A percentile compares a stretch with the other conserved stretches of the same genome.
Evolutionary conservation across 2,797 vertebrate species (phyloP).

Genomic region (Syncerus caffer): DNA sequence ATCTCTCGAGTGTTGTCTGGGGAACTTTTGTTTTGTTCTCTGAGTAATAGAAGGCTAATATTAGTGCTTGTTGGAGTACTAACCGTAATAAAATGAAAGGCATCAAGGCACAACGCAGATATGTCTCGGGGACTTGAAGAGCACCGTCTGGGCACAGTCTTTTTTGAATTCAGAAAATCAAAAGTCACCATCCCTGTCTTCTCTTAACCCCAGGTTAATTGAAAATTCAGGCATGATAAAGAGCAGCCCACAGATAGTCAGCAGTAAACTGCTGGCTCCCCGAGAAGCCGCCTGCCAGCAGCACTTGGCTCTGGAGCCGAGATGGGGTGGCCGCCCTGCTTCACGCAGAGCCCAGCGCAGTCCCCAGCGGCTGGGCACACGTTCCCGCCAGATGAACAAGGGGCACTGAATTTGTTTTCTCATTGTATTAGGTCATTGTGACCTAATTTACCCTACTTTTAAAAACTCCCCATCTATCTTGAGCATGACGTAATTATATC

Average conservation of each 20-base stretch:
- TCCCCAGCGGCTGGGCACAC: neutral
- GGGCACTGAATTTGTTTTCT: neutral
- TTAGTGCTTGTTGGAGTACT: conserved; percentile 81
- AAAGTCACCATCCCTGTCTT: conserved; percentile 34
- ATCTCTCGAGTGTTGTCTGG: conserved; percentile 76
- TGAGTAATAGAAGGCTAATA: conserved; percentile 64
- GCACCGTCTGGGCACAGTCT: neutral
- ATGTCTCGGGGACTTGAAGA: conserved; percentile 52
- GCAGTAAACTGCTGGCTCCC: neutral
- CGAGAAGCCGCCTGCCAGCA: neutral
- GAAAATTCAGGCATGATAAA: conserved; percentile 15
- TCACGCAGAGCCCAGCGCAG: neutral
- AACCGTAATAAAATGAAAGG: conserved; percentile 78
- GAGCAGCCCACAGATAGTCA: neutral
- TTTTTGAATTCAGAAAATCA: conserved; percentile 45
- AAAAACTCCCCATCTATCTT: neutral
- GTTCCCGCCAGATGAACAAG: neutral
- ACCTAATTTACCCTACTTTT: conserved; percentile 22
- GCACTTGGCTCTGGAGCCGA: neutral
- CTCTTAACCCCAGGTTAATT: conserved; percentile 48
- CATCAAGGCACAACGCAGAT: conserved; percentile 83
- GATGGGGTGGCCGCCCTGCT: neutral
- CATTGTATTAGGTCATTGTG: neutral
- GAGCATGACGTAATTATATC: neutral
- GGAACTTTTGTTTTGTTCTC: conserved; percentile 59